A percentile compares a stretch with the other conserved stretches of the same genome.
These are phyloP conservation scores for Hylyphantes graminicola DNA, from an alignment of 1,140 invertebrate species.

Conservation along the genomic window DNA sequence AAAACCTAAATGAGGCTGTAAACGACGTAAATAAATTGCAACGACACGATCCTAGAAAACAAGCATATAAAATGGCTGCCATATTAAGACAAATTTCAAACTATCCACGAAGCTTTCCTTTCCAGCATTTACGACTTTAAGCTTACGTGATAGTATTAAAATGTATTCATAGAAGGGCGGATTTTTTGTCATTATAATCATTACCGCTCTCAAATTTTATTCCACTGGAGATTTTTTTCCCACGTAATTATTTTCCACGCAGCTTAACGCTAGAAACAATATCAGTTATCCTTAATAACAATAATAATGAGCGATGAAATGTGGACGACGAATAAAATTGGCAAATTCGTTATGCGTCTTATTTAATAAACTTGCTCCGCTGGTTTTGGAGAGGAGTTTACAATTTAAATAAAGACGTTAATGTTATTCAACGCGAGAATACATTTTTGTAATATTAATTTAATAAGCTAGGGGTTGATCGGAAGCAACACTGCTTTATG, in stretches of 20 bases:
- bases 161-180: constrained; percentile 49
- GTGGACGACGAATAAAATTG: constrained; percentile 57
- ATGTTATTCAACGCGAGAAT: constrained; percentile 58
- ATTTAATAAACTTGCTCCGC: constrained; percentile 58
- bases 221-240: constrained; percentile 8
- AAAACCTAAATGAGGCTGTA: too few species aligned
- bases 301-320: constrained; percentile 60
- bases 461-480: constrained; percentile 54
- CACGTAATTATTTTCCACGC: constrained; percentile 58
- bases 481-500: constrained; percentile 30
- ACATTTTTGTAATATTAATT: constrained; percentile 58
- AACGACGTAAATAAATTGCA: too few species aligned
- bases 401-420: constrained; percentile 60
- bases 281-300: constrained; percentile 61
- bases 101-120: too few species aligned
- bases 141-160: constrained; percentile 50
- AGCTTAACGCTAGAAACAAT: constrained; percentile 57
- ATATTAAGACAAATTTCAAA: too few species aligned
- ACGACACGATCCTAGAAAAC: too few species aligned
- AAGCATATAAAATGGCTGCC: too few species aligned
- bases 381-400: constrained; percentile 49
- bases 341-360: constrained; percentile 57
- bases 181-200: constrained; percentile 54
- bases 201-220: constrained; percentile 52
- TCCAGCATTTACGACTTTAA: constrained; percentile 15